Evolutionary conservation across 2,113 vertebrate genomes (phyloP), one percentile per base, ranked within the genome.

Genomic region (Dasyornis broadbenti): DNA sequence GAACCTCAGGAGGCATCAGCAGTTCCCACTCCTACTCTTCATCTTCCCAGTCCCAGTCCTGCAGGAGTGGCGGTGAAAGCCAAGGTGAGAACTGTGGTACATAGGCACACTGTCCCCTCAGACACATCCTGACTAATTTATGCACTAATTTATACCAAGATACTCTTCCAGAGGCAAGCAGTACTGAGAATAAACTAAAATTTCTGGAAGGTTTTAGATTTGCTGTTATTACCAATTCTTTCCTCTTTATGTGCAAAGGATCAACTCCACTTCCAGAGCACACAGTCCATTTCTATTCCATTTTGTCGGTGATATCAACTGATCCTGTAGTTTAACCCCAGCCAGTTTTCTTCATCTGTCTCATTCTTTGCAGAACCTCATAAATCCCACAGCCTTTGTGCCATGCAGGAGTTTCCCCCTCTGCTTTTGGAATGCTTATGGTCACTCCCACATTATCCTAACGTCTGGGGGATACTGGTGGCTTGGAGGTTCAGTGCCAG

Each of bases 1-100:
- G 91, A 53, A 26, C 37, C 15, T 97, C 95, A 15, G 96, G 96
- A 84, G 94, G 94, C 2, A 5, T 86, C 80, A 97, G 95, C 83
- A 70, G 82, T 28, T 97, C 95, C 92, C 96, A 97, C 83, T 94
- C 95, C 83, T 97, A 97, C 83, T 94, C 96, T 52, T 97, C 96
- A 22, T 97, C 96, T 63, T 97, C 96, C 69, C 96, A 96, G 47
- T 94, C 95, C 37, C 94, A 96, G 69, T 75, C 94, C 53, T 94
- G 95, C 94, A 95, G 94, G n/a, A 47, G 52, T 4, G 88, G 96
- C 0, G 69, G 95, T 28, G 96, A 95, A 90, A 92, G 91, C 92
- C 96, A 96, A 96, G 96, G 96, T 97, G 80, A 97, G 96, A 78
- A 49, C 4, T 56, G 7, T 18, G 42, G 8, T 10, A 9, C 7